Base-by-base conservation (phyloP, 2,797 vertebrate genomes). In the Vespertilio murinus region DNA sequence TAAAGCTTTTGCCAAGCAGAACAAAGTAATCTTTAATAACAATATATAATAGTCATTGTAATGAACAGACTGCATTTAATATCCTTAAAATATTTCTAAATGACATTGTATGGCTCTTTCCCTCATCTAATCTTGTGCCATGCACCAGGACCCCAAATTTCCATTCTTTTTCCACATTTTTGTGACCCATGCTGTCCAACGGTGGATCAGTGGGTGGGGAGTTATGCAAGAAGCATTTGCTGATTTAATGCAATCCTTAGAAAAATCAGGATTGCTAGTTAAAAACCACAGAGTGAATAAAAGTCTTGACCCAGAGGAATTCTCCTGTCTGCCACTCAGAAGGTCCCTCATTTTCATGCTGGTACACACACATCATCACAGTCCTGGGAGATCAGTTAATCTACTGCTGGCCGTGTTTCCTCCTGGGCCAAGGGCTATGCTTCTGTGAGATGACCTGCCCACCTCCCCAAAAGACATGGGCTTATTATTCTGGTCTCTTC, bases 211-310 rank as follows among this genome's bases (percentile, higher is more conserved):
- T n/a, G 54, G 38, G 33, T 71, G 47, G 49, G 67, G 33, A 71
- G 30, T 40, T 82, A 56, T 33, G 23, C 13, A 90, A 88, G 82
- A 88, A 88, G 28, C 35, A 71, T 83, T 94, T 88, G 59, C 59
- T 61, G 22, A 90, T 71, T 86, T 93, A 95, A 94, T 69, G 74
- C 33, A 88, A 71, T 69, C 40, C 59, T 93, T 87, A 52, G 71
- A 33, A 93, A 95, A 92, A 56, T 67, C 71, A 74, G 30, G 35
- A 70, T 75, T n/a, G 54, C 80, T 91, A 64, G 91, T 91, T 90
- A 94, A 88, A 93, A 96, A 92, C 28, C 81, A 91, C 69, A 64
- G 52, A 83, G 82, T 87, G 93, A 94, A 75, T 35, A 75, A 35
- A 89, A 83, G 65, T 52, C 75, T 79, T 59, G 54, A 79, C 35